Percentiles rank a stretch among this genome's conserved stretches.
These are phyloP conservation scores for Phenganax marumi DNA, from an alignment of 92 coral and sea anemone species.

Conservation along the genomic window DNA sequence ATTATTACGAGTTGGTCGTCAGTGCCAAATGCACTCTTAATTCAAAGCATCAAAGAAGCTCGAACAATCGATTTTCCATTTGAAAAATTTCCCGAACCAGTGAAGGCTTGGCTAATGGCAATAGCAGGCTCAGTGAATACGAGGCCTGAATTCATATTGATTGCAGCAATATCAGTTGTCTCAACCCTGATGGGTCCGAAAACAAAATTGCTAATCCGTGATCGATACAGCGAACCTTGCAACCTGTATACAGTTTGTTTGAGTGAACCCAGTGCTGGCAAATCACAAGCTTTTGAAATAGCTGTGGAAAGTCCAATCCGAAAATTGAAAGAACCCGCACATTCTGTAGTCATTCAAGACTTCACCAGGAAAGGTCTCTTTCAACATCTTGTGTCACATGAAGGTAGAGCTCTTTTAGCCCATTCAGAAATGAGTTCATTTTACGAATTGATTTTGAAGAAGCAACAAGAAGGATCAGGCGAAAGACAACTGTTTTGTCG, in stretches of 20 bases:
- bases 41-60: too few species aligned
- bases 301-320: background rate
- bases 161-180: background rate
- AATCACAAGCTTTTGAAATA: constrained; percentile 13
- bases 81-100: too few species aligned
- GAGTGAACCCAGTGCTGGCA: constrained; percentile 20
- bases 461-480: constrained; percentile 7
- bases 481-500: constrained; percentile 13
- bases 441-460: background rate
- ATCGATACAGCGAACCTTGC: background rate
- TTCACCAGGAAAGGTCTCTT: constrained; percentile 8
- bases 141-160: too few species aligned
- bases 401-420: constrained; percentile 15
- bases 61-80: too few species aligned
- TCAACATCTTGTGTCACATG: constrained; percentile 2
- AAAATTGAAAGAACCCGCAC: background rate
- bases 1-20: too few species aligned
- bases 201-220: background rate
- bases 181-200: constrained; percentile 21
- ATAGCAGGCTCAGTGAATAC: too few species aligned
- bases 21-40: too few species aligned
- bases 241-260: constrained; percentile 7
- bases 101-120: too few species aligned
- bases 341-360: constrained; percentile 7
- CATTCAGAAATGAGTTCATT: constrained; percentile 4